phyloP scores from a whole-genome alignment of 92 coral and sea anemone genomes.

The Plumapathes pennacea region DNA sequence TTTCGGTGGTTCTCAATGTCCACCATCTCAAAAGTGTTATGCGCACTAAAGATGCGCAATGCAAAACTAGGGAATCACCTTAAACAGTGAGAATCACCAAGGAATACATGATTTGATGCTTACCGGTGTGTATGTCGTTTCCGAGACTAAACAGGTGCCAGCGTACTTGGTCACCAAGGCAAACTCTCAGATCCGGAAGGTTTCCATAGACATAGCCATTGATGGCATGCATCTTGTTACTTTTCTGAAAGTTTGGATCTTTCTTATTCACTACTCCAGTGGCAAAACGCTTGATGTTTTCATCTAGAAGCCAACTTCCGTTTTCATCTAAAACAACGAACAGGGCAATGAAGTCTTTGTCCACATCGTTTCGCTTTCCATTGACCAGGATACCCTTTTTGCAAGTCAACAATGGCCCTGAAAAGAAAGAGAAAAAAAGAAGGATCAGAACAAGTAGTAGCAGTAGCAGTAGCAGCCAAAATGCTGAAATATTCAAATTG shows the following conservation, averaged over 20 bases:
- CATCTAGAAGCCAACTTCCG: slow-evolving; percentile 63
- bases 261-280: slow-evolving; percentile 17
- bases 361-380: slow-evolving; percentile 43
- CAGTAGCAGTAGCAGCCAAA: too few species aligned
- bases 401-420: slow-evolving; percentile 65
- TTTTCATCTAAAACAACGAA: slow-evolving; percentile 72
- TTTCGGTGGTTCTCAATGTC: too few species aligned
- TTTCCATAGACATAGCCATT: slow-evolving; percentile 70
- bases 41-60: too few species aligned
- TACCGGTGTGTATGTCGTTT: slow-evolving; percentile 82
- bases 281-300: slow-evolving; percentile 41
- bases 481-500: too few species aligned
- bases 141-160: slow-evolving; percentile 76
- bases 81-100: too few species aligned
- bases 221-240: slow-evolving; percentile 63
- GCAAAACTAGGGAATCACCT: too few species aligned
- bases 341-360: slow-evolving; percentile 47
- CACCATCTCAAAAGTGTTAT: too few species aligned
- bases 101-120: too few species aligned
- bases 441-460: too few species aligned
- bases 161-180: slow-evolving; percentile 57
- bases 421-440: background rate
- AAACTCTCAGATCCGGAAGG: slow-evolving; percentile 49
- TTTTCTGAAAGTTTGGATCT: slow-evolving; percentile 51
- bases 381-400: slow-evolving; percentile 54